Base-by-base conservation (phyloP, 1,140 invertebrate species). In the Nasonia longicornis region DNA sequence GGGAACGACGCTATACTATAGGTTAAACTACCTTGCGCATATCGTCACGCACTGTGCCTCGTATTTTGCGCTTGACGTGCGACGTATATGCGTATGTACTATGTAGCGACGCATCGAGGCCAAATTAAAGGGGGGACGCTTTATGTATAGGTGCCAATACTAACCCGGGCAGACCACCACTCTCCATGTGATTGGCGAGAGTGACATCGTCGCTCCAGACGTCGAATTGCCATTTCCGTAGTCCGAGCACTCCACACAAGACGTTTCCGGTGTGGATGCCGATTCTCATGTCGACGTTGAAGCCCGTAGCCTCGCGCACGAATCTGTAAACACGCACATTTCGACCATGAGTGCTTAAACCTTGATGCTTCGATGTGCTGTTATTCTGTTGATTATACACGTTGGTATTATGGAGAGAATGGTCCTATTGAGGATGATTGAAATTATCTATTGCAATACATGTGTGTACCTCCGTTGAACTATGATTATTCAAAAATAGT, bases 141-240 rank as follows among this genome's bases (percentile, higher is more conserved):
- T 2, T 67, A 16, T 67, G 22, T 2, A 42, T 31, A 35, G 29
- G 35, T 71, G 85, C 93, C 93, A 90, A 98, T 71, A 85, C 93
- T 93, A 90, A 98, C 97, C 98, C 97, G 12, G 98, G 96, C 71
- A 97, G 93, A 74, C 98, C 98, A 20, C 96, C 96, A 66, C 97
- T 97, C 91, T 99, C 98, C 97, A 99, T 98, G 87, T 98, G 96
- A 92, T 98, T 99, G 72, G 98, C 98, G 7, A 98, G 92, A 26
- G 97, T 98, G 86, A 99, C 98, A 90, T 99, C 98, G 92, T 98
- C 96, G 85, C 97, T 98, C 97, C 98, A 99, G 58, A 99, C 97
- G 91, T 99, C 98, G 90, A 97, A 99, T 92, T 99, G 98, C 98
- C 97, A 99, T 91, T 99, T 99, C 74, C 96, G 92, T 10, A 98